These are phyloP conservation scores for Chelonus insularis DNA, from an alignment of 1,140 invertebrate genomes.

Conservation along the genomic window DNA sequence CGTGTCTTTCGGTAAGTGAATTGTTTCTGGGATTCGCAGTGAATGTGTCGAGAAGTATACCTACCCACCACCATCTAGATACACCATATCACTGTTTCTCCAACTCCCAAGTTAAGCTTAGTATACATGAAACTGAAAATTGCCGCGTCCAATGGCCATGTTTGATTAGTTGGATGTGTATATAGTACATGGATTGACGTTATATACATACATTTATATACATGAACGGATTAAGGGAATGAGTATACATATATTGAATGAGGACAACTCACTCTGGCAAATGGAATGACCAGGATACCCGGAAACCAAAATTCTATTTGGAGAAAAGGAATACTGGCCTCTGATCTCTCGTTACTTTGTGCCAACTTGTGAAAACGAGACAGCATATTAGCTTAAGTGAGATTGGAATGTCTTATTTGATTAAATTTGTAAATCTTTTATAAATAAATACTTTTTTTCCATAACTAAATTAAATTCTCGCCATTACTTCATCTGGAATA, in stretches of 20 bases:
- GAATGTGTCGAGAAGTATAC: slow-evolving; percentile 34
- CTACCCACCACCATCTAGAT: background rate
- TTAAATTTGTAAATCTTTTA: too few relatives aligned
- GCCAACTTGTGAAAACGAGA: too few relatives aligned
- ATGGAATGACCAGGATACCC: slow-evolving; percentile 22
- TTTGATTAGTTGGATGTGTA: too few relatives aligned
- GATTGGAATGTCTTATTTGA: too few relatives aligned
- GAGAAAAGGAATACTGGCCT: background rate
- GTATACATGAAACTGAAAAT: too few relatives aligned
- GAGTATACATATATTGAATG: slow-evolving; percentile 30
- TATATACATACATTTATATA: too few relatives aligned
- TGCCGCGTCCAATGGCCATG: slow-evolving; percentile 29
- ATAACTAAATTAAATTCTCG: too few relatives aligned
- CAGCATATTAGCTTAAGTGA: too few relatives aligned
- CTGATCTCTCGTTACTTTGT: slow-evolving; percentile 1
- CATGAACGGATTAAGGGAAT: slow-evolving; percentile 25
- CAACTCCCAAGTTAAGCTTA: too few relatives aligned
- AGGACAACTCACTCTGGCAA: slow-evolving; percentile 30
- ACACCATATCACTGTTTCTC: too few relatives aligned
- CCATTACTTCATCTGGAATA: too few relatives aligned
- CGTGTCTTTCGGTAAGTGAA: slow-evolving; percentile 44
- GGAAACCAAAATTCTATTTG: background rate
- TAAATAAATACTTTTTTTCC: too few relatives aligned
- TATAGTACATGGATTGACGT: slow-evolving; percentile 32
- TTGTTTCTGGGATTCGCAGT: slow-evolving; percentile 51